Evolutionary conservation across 2,797 vertebrate genomes (phyloP).

Genomic region (Lithobates pipiens): DNA sequence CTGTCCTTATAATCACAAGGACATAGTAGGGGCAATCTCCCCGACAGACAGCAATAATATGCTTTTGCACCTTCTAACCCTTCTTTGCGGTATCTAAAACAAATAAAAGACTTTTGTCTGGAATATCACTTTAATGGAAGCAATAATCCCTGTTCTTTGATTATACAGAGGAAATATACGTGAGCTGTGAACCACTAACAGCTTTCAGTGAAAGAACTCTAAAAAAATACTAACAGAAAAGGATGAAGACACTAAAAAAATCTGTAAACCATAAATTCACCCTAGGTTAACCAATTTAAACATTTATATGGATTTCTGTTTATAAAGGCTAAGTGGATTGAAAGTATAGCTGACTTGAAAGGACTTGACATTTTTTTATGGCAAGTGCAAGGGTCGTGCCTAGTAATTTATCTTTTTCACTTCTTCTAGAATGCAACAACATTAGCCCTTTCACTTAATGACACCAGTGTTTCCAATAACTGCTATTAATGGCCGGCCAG

Average conservation of each 20-base stretch:
- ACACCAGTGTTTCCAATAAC: constrained; percentile 64
- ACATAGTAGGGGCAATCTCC: no score
- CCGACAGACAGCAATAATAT: no score
- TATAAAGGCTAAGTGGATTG: constrained; percentile 56
- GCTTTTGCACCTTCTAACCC: no score
- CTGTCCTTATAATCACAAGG: no score
- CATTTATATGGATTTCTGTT: constrained; percentile 7
- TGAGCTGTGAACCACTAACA: no score
- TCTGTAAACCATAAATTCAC: not conserved
- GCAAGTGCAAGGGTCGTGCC: constrained; percentile 41
- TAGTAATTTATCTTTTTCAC: constrained; percentile 59
- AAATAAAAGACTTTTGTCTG: no score
- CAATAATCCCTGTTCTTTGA: no score
- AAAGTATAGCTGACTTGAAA: constrained; percentile 34
- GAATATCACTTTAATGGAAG: no score
- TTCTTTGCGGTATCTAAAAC: no score
- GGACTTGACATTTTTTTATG: constrained; percentile 47
- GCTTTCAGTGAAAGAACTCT: no score
- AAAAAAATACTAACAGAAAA: no score
- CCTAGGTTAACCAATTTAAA: constrained; percentile 5
- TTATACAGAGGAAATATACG: no score
- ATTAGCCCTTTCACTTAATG: constrained; percentile 64
- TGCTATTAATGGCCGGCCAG: constrained; percentile 68
- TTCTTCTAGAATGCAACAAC: constrained; percentile 57
- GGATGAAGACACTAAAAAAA: not conserved